Evolutionary conservation across 2,797 vertebrate genomes (phyloP).

Genomic region (Enteromius unitaeniatus): DNA sequence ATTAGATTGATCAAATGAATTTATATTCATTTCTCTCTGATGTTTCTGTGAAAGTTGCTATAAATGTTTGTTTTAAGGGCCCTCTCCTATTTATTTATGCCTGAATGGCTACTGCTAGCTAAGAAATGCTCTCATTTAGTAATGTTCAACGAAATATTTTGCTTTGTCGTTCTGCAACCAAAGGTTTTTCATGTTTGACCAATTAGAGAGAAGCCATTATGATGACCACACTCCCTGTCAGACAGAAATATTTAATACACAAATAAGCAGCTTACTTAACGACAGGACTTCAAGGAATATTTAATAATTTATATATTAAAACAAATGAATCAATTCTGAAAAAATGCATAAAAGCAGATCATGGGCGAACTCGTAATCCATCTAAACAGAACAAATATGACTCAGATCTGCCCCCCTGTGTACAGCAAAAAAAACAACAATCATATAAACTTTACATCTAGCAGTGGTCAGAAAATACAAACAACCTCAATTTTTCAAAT

Average conservation of each 20-base stretch:
- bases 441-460: background rate
- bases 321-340: background rate
- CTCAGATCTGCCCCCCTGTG: conserved; percentile 58
- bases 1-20: background rate
- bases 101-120: background rate
- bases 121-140: background rate
- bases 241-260: background rate
- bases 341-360: background rate
- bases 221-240: background rate
- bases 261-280: background rate
- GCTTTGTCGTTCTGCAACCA: background rate
- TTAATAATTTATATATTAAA: background rate
- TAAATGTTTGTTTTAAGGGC: background rate
- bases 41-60: too few species aligned
- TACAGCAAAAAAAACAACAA: conserved; percentile 11
- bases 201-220: background rate
- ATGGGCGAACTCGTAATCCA: background rate
- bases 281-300: background rate
- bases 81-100: background rate
- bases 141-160: background rate
- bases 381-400: conserved; percentile 8
- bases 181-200: background rate
- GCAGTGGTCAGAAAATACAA: background rate
- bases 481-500: background rate
- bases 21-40: background rate